Conservation (phyloP, 2,888 invertebrate genomes). For the Watsonalla cultraria region DNA sequence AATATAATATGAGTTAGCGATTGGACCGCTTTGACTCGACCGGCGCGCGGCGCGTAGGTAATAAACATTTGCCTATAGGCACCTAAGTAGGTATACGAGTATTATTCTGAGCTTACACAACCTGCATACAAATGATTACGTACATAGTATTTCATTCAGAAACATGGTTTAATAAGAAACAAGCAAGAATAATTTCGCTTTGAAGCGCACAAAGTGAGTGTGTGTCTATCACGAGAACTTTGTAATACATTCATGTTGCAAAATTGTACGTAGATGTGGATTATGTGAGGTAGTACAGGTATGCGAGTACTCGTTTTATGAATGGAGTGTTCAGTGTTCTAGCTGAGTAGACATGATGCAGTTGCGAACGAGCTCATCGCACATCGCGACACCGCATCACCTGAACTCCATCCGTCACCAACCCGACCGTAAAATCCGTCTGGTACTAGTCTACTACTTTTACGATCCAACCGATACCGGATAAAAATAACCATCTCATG, state of each 20-base stretch:
- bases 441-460: constrained; percentile 70
- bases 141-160: constrained; percentile 1
- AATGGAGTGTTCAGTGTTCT: background rate
- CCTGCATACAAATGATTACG: constrained; percentile 2
- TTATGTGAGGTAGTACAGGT: background rate
- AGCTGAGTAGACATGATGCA: constrained; percentile 25
- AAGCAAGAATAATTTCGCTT: constrained; percentile 1
- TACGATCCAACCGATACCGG: constrained; percentile 64
- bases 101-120: background rate
- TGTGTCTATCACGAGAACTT: background rate
- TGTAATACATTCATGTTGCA: background rate
- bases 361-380: constrained; percentile 28
- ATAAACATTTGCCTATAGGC: background rate
- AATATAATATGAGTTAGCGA: background rate
- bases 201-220: background rate
- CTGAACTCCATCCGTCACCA: constrained; percentile 51
- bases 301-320: background rate
- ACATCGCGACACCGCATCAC: constrained; percentile 48
- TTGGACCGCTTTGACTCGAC: background rate
- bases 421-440: constrained; percentile 64
- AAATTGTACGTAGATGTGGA: background rate
- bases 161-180: background rate
- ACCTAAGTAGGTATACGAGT: too few relatives aligned
- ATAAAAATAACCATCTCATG: constrained; percentile 67
- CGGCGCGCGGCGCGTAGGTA: background rate